Evolutionary conservation across 2,113 vertebrate species (phyloP), one percentile per base, ranked within the genome.

Genomic region (Myotis lucifugus): DNA sequence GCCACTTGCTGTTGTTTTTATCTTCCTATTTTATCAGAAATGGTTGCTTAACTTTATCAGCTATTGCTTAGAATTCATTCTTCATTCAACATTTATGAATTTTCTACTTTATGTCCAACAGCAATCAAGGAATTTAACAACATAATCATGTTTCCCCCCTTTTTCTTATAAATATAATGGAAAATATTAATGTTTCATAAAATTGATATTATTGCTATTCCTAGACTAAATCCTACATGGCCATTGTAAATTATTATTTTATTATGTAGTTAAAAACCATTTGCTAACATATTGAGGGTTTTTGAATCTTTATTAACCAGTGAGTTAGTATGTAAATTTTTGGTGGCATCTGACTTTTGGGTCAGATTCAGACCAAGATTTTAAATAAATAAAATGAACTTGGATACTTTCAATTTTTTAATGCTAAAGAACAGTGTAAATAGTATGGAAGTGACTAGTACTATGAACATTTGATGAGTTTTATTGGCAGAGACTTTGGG

Each of bases 351-450:
- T 27, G 70, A 83, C 29, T 83, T 69, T 82, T 14, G 54, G 66
- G 21, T 82, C 19, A 10, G 61, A 77, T 64, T 89, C 37, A 72
- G 34, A 54, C 18, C 23, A 70, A 76, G 14, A 42, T 74, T 61
- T 91, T 61, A 88, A 83, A 88, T 69, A 67, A 59, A 77, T 83
- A 76, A 83, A 88, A 50, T 70, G 17, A 88, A 78, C 5, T 46
- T 56, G 52, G 2, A 37, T 64, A 32, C 17, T 34, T 77, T 78
- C 27, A 54, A 61, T 59, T 61, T 74, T 83, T n/a, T 42, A 86
- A 18, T 50, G 61, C 32, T 85, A 23, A 70, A 72, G 40, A 54
- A 74, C 4, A 78, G 4, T 61, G 40, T 40, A 29, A 64, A 70
- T 29, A 27, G 37, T 61, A 29, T 18, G 64, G 23, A 42, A 46